Percentiles rank a stretch among this genome's conserved stretches.
These are phyloP conservation scores for Gila robusta DNA, from an alignment of 2,797 vertebrate species.

Conservation along the genomic window DNA sequence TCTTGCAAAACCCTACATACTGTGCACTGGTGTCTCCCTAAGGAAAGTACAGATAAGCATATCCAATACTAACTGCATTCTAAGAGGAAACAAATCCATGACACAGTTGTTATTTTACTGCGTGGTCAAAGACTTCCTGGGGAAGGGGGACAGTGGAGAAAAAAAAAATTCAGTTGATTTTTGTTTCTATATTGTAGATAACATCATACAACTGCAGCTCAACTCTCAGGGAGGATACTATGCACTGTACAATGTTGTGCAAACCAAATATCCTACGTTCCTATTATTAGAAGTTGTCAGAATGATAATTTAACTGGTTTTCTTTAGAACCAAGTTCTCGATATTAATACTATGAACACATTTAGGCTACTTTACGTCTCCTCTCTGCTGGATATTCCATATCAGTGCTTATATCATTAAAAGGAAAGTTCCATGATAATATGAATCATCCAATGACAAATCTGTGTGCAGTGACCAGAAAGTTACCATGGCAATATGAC, in stretches of 20 bases:
- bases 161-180: neutral
- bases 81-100: constrained; percentile 42
- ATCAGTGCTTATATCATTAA: constrained; percentile 39
- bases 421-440: constrained; percentile 46
- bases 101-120: constrained; percentile 39
- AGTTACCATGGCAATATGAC: constrained; percentile 62
- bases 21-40: constrained; percentile 36
- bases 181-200: constrained; percentile 26
- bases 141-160: constrained; percentile 13
- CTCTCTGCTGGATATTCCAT: constrained; percentile 28
- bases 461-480: constrained; percentile 57
- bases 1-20: constrained; percentile 38
- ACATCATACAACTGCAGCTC: constrained; percentile 36
- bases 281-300: constrained; percentile 9
- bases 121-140: constrained; percentile 29
- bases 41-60: constrained; percentile 24
- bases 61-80: constrained; percentile 30
- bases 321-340: neutral
- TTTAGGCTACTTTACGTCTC: constrained; percentile 15
- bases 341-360: constrained; percentile 18
- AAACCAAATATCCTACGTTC: constrained; percentile 16
- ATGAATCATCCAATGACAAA: constrained; percentile 55
- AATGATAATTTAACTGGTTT: constrained; percentile 4
- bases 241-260: constrained; percentile 27
- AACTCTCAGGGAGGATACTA: constrained; percentile 19